Conservation (phyloP, 2,888 invertebrate species). For the Lithophane ornitopus region DNA sequence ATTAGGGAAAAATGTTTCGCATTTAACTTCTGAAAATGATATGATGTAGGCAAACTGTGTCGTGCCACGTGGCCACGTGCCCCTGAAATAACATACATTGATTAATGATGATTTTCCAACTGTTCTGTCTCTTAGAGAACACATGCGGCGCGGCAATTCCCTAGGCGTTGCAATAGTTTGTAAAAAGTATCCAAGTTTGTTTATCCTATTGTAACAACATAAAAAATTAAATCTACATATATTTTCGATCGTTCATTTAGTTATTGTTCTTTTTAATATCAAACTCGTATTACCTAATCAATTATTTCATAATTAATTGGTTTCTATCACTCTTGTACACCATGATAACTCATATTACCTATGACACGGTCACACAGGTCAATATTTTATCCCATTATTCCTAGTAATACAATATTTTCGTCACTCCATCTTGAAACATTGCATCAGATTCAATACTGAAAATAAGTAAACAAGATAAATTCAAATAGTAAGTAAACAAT, state of each 20-base stretch:
- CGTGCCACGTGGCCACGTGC: not conserved
- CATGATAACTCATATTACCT: conserved; percentile 8
- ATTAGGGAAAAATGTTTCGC: not conserved
- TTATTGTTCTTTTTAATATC: not conserved
- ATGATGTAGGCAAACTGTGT: not conserved
- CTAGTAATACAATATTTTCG: conserved; percentile 16
- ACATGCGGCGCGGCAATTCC: no score
- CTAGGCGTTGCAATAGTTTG: not conserved
- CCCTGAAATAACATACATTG: not conserved
- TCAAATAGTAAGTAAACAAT: conserved; percentile 28
- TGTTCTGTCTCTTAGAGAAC: not conserved
- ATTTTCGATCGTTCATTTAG: not conserved
- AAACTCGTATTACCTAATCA: not conserved
- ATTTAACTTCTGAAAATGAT: not conserved
- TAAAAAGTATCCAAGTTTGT: not conserved
- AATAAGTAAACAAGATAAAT: conserved; percentile 46
- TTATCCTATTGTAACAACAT: no score
- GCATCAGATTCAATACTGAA: conserved; percentile 35
- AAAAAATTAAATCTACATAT: not conserved
- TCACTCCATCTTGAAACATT: conserved; percentile 30
- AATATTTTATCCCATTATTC: conserved; percentile 6
- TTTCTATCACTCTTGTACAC: not conserved
- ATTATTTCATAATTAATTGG: not conserved
- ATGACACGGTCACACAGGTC: conserved; percentile 15
- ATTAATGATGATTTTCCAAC: not conserved